Evolutionary conservation across 2,113 vertebrate species (phyloP).

Genomic region (Etheostoma spectabile): DNA sequence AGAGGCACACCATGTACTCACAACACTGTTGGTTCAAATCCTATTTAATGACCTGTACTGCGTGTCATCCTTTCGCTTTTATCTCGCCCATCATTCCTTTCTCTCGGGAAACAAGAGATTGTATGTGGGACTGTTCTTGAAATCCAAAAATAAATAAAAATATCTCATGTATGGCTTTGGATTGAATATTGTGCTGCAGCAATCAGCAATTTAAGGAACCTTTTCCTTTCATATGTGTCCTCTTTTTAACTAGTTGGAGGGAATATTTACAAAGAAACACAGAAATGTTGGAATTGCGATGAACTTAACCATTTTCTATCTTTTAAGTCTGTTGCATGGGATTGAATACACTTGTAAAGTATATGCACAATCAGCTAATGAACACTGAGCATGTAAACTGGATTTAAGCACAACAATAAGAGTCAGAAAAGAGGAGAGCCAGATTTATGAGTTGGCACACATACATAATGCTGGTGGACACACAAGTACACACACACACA

Average conservation of each 20-base stretch:
- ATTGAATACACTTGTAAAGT: constrained; percentile 68
- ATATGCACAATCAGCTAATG: constrained; percentile 79
- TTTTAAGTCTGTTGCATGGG: constrained; percentile 41
- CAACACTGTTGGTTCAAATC: constrained; percentile 73
- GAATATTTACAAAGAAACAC: constrained; percentile 1
- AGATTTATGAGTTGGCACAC: constrained; percentile 68
- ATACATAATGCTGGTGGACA: constrained; percentile 35
- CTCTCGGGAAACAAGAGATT: constrained; percentile 28
- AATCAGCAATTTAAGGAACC: neutral
- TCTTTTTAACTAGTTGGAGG: neutral
- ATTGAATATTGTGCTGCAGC: neutral
- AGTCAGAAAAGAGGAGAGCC: constrained; percentile 55
- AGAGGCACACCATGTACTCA: constrained; percentile 73
- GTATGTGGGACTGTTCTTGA: constrained; percentile 1
- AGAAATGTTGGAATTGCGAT: constrained; percentile 20
- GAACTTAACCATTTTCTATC: constrained; percentile 27
- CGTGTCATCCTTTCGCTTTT: constrained; percentile 67
- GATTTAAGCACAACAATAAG: constrained; percentile 72
- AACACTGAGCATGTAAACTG: constrained; percentile 69
- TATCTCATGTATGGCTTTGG: neutral
- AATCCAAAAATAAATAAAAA: neutral
- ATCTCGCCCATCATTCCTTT: constrained; percentile 53
- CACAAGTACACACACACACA: constrained; percentile 28
- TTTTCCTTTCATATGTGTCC: neutral
- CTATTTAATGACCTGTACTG: constrained; percentile 75